Evolutionary conservation across 2,888 invertebrate species (phyloP), one percentile per base, ranked within the genome.

Genomic region (Scaptomyza caliginosa): DNA sequence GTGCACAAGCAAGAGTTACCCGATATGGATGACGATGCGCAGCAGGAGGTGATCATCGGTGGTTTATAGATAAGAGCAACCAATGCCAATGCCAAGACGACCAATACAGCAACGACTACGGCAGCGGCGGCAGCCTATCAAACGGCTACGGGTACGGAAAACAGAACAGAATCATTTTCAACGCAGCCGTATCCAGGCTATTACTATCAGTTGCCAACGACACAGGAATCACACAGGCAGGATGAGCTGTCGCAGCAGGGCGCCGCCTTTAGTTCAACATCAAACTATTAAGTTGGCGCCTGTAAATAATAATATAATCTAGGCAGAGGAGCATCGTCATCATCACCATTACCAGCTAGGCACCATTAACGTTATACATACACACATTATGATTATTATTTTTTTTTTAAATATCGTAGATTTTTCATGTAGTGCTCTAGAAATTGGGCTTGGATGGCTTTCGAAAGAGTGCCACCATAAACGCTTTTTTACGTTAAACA

Each of bases 21-120:
- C 30, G 91, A 91, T 73, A 90, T 91, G 84, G 91, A 91, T 54
- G 91, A 91, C 72, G 91, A 90, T 82, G 91, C 91, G 51, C 90
- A 90, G 58, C 90, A 90, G 75, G 90, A 90, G 74, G 90, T 90
- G 13, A 88, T 90, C 17, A 90, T 90, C 72, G 88, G 90, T 5
- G 90, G 90, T 17, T 90, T 90, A 90, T 90, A 90, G 90, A 90
- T 88, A 89, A 88, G 77, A 80, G 74, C 82, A 69, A 74, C 63
- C 21, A 73, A 73, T 69, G 69, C 67, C 71, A 81, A 73, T 74
- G 72, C 64, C 52, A 79, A 74, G 50, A 60, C 54, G 38, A 67
- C 60, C 49, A 74, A 46, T 43, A 62, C 69, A 59, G 55, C 57
- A 36, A 54, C 58, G 34, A 65, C 65, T 52, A 68, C 65, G 65